Evolutionary conservation across 2,113 vertebrate genomes (phyloP).

Genomic region (Ploceus nigricollis): DNA sequence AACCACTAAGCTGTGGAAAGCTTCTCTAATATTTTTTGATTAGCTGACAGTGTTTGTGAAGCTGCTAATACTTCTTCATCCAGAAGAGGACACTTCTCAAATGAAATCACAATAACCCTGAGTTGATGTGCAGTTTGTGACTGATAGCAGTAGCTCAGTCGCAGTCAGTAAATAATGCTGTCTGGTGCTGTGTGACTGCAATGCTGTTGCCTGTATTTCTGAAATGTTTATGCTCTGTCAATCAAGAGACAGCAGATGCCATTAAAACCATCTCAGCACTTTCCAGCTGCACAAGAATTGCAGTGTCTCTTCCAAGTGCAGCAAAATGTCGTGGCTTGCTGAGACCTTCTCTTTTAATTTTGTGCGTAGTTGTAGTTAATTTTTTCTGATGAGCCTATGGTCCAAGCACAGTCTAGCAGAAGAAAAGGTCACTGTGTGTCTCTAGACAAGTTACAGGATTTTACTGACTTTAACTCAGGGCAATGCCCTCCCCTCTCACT

Average conservation of each 20-base stretch:
- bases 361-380: not conserved
- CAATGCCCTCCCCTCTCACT: not conserved
- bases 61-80: constrained; percentile 25
- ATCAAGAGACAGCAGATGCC: not conserved
- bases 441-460: not conserved
- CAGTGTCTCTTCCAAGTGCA: not conserved
- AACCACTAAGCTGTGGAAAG: not conserved
- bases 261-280: constrained; percentile 2
- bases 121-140: not conserved
- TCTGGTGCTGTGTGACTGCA: not conserved
- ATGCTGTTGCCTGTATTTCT: not conserved
- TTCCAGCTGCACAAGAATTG: not conserved
- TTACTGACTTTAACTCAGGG: not conserved
- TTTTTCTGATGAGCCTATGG: not conserved
- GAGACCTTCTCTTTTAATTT: not conserved
- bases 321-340: not conserved
- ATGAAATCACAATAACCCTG: not conserved
- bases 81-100: not conserved
- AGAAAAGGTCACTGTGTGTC: not conserved
- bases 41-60: constrained; percentile 47
- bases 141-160: not conserved
- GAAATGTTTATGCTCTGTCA: constrained; percentile 20
- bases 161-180: not conserved
- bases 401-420: not conserved
- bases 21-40: not conserved